phyloP scores from a whole-genome alignment of 2,113 vertebrate genomes.

The Sturnira hondurensis region DNA sequence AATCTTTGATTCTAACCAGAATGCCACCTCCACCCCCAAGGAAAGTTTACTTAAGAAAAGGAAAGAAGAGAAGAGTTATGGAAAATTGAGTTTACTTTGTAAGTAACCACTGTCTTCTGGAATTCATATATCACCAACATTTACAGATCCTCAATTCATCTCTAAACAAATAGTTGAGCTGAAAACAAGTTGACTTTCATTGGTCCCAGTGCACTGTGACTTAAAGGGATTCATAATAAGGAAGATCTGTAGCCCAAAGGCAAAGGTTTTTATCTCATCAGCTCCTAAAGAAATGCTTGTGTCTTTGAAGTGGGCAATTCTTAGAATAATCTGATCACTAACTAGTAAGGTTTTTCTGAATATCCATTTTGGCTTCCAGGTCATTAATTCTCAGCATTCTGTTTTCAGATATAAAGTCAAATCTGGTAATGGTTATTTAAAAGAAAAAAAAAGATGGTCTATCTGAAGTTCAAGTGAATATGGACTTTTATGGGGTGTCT shows the following conservation, averaged over 20 bases:
- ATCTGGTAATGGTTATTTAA: slow-evolving; percentile 59
- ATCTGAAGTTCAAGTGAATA: slow-evolving; percentile 62
- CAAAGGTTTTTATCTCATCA: slow-evolving; percentile 2
- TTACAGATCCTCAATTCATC: neutral
- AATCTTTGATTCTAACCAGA: neutral
- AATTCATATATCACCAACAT: neutral
- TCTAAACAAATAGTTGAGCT: slow-evolving; percentile 5
- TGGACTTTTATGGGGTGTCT: slow-evolving; percentile 66
- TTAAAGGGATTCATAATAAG: neutral
- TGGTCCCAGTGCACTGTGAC: neutral
- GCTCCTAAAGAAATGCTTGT: neutral
- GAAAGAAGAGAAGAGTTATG: neutral
- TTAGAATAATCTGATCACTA: slow-evolving; percentile 34
- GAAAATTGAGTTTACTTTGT: neutral
- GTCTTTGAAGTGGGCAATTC: slow-evolving; percentile 18
- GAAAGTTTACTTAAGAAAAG: neutral
- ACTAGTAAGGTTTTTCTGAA: slow-evolving; percentile 42
- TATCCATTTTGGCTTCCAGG: slow-evolving; percentile 43
- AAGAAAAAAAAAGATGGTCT: neutral
- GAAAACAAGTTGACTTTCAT: slow-evolving; percentile 11
- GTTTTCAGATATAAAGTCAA: slow-evolving; percentile 48
- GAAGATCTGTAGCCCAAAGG: neutral
- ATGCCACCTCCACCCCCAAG: neutral
- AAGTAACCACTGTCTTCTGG: neutral
- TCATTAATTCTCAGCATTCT: slow-evolving; percentile 56